phyloP scores from a whole-genome alignment of 1,140 invertebrate genomes.

The Psix sp. region DNA sequence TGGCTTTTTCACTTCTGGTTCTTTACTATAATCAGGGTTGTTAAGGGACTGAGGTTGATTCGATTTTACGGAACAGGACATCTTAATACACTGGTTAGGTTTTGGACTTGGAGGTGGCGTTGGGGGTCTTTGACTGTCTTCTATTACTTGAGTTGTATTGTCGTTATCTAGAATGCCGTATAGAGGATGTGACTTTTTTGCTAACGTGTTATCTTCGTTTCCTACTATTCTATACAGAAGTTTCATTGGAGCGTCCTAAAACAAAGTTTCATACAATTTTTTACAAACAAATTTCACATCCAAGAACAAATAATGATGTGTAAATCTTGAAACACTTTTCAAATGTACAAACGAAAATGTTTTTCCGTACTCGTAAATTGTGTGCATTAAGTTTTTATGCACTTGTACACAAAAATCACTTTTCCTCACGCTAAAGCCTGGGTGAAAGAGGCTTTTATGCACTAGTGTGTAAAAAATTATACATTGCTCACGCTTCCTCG shows the following conservation, averaged over 20 bases:
- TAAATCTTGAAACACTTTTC: too few relatives aligned
- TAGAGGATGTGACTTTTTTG: constrained; percentile 20
- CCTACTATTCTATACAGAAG: constrained; percentile 65
- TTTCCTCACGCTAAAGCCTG: too few relatives aligned
- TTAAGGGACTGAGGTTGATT: constrained; percentile 36
- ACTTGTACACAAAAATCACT: too few relatives aligned
- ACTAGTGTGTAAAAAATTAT: too few relatives aligned
- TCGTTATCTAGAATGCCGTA: constrained; percentile 29
- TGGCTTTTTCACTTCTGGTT: constrained; percentile 68
- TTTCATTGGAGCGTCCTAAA: constrained; percentile 71
- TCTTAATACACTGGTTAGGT: constrained; percentile 55
- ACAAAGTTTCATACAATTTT: too few relatives aligned
- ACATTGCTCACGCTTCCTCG: too few relatives aligned
- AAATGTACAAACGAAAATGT: too few relatives aligned
- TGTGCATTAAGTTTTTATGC: too few relatives aligned
- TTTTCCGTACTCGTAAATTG: too few relatives aligned
- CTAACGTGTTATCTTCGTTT: constrained; percentile 42
- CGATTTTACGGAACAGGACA: constrained; percentile 36
- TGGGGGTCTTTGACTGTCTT: constrained; percentile 70
- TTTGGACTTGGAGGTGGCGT: constrained; percentile 73
- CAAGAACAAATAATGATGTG: too few relatives aligned
- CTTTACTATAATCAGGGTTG: constrained; percentile 59
- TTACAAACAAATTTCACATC: too few relatives aligned
- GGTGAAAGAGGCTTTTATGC: too few relatives aligned
- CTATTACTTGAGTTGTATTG: constrained; percentile 60